These are phyloP conservation scores for Neodiprion pinetum DNA, from an alignment of 1,140 invertebrate species.

Conservation along the genomic window DNA sequence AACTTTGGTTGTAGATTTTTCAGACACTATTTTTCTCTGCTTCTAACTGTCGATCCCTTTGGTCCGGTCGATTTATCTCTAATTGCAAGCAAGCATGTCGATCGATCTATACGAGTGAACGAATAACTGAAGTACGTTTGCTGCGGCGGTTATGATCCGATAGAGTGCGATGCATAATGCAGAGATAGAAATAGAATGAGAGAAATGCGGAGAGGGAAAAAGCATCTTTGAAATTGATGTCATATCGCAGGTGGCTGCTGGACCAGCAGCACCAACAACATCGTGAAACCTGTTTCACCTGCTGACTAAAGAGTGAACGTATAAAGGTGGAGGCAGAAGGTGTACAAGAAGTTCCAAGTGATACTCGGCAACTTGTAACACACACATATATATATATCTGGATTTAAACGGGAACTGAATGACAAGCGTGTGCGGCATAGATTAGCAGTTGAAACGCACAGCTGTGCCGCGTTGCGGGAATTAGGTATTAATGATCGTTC, in stretches of 20 bases:
- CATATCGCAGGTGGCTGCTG: background rate
- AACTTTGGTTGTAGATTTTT: no score
- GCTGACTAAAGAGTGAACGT: background rate
- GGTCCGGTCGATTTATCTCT: no score
- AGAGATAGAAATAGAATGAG: background rate
- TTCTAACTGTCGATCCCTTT: no score
- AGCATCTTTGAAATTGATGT: constrained; percentile 1
- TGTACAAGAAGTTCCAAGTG: background rate
- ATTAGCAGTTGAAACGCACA: background rate
- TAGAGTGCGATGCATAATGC: no score
- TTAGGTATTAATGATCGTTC: background rate
- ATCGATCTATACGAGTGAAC: no score
- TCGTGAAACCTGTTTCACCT: constrained; percentile 2
- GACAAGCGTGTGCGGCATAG: background rate
- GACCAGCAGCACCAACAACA: background rate
- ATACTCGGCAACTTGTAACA: background rate
- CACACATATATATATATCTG: background rate
- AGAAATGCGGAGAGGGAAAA: background rate
- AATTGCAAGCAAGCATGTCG: no score
- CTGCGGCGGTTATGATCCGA: no score
- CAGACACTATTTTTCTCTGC: no score
- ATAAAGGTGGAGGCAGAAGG: no score
- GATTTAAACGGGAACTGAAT: background rate
- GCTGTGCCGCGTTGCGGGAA: background rate
- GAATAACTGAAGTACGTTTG: no score